phyloP scores from a whole-genome alignment of 1,140 invertebrate genomes.

The Pseudomyrmex concolor region DNA sequence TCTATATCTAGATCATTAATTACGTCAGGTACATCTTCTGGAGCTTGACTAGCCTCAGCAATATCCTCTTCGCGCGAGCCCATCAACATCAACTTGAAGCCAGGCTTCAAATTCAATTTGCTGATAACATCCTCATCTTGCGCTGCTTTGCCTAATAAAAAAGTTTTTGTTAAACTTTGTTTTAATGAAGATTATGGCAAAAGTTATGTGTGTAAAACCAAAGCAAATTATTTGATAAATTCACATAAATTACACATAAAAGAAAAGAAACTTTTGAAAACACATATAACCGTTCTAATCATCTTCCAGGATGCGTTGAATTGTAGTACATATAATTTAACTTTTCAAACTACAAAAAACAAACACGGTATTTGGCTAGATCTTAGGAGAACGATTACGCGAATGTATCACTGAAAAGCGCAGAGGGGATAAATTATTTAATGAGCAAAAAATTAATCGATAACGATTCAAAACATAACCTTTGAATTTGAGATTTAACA shows the following conservation, averaged over 20 bases:
- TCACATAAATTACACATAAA: too few relatives aligned
- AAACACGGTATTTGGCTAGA: too few relatives aligned
- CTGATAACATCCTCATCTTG: conserved; percentile 90
- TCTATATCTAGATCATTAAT: conserved; percentile 95
- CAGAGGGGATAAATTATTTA: not conserved
- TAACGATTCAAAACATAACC: conserved; percentile 86
- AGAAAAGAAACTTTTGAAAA: too few relatives aligned
- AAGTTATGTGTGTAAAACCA: not conserved
- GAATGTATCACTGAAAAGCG: not conserved
- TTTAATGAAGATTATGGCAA: not conserved
- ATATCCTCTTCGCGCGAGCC: conserved; percentile 97
- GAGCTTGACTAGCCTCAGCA: conserved; percentile 90
- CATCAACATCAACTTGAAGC: conserved; percentile 98
- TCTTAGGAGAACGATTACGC: too few relatives aligned
- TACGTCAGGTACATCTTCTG: conserved; percentile 93
- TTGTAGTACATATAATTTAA: too few relatives aligned
- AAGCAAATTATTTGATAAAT: not conserved
- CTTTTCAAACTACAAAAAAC: too few relatives aligned
- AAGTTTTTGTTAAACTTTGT: conserved; percentile 57
- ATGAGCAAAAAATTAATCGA: not conserved
- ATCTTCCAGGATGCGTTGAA: too few relatives aligned
- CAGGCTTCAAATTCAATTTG: conserved; percentile 92
- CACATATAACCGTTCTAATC: too few relatives aligned
- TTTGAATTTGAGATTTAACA: conserved; percentile 96
- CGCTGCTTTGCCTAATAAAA: conserved; percentile 90